Base-by-base conservation (phyloP, 2,797 vertebrate species). In the Coccyzus lansbergi region DNA sequence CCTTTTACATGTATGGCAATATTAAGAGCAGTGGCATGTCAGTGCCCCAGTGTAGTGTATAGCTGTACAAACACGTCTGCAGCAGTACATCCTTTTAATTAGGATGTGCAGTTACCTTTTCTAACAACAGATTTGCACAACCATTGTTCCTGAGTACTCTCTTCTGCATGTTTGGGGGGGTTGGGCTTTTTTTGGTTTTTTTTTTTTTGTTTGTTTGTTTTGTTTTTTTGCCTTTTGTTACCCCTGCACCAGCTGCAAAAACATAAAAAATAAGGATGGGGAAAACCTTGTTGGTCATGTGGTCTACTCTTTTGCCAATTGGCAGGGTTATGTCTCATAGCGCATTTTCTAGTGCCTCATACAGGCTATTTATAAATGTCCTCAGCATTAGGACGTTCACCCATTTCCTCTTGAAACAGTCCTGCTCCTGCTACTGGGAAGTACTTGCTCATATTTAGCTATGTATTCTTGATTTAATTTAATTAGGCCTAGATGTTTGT, bases 301-400 rank as follows among this genome's bases (percentile, higher is more conserved):
- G 70, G 12, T 58, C 49, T 72, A 0, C 70, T 24, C 31, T 72
- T 74, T 59, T 78, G 88, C 86, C 86, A 96, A 44, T 36, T 93
- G 89, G 86, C 91, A 92, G 42, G 76, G 87, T 93, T 93, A 83
- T 86, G 20, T 63, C 59, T 88, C 75, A 46, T 68, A 88, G 65
- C 83, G 86, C 52, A 72, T 83, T 91, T 95, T 86, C 58, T 68
- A 59, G 69, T 72, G 59, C 65, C 36, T 95, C 28, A 5, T n/a
- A 33, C 4, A 81, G 48, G 56, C 70, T 95, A 88, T 94, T 93
- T 92, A 79, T 95, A 94, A 82, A 40, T 53, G 55, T 83, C 80
- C 77, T 86, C 84, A 34, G 48, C 55, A 10, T 86, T 40, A 93
- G 60, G 83, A 80, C 24, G 91, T 88, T 26, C 72, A 74, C 48